Percentiles rank a stretch among this genome's conserved stretches.
phyloP scores from a whole-genome alignment of 2,888 invertebrate genomes.

The Brachyopa scutellaris region DNA sequence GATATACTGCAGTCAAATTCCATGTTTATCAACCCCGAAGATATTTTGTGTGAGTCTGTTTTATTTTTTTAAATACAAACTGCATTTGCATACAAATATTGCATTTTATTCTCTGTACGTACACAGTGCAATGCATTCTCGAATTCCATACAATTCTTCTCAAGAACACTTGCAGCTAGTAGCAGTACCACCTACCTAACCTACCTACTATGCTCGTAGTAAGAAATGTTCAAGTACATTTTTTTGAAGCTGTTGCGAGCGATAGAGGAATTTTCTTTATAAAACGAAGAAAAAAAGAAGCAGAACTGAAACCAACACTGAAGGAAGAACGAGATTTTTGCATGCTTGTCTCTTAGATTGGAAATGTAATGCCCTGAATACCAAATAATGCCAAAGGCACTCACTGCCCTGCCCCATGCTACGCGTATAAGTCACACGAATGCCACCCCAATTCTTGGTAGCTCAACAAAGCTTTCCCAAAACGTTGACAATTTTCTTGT shows the following conservation, averaged over 20 bases:
- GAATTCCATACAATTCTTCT: constrained; percentile 54
- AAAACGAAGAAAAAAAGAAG: constrained; percentile 40
- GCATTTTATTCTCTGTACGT: constrained; percentile 30
- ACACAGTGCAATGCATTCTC: constrained; percentile 50
- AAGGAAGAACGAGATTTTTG: constrained; percentile 68
- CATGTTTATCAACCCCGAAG: constrained; percentile 63
- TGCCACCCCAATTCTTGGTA: constrained; percentile 5
- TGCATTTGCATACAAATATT: constrained; percentile 70
- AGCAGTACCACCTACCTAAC: no score
- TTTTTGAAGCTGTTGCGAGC: constrained; percentile 58
- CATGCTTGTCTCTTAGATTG: constrained; percentile 71
- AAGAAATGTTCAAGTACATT: no score
- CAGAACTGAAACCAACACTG: constrained; percentile 57
- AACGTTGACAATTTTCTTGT: constrained; percentile 69
- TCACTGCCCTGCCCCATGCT: background rate
- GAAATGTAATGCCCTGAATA: constrained; percentile 71
- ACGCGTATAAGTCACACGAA: background rate
- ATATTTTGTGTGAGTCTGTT: constrained; percentile 25
- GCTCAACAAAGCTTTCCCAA: constrained; percentile 57
- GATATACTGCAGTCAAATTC: constrained; percentile 64
- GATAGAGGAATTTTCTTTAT: constrained; percentile 48
- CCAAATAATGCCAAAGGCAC: constrained; percentile 61
- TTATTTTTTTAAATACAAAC: constrained; percentile 16
- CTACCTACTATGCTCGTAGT: no score
- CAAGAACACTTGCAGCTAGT: constrained; percentile 38